phyloP scores from a whole-genome alignment of 1,140 invertebrate genomes.

The Pomacea maculata region DNA sequence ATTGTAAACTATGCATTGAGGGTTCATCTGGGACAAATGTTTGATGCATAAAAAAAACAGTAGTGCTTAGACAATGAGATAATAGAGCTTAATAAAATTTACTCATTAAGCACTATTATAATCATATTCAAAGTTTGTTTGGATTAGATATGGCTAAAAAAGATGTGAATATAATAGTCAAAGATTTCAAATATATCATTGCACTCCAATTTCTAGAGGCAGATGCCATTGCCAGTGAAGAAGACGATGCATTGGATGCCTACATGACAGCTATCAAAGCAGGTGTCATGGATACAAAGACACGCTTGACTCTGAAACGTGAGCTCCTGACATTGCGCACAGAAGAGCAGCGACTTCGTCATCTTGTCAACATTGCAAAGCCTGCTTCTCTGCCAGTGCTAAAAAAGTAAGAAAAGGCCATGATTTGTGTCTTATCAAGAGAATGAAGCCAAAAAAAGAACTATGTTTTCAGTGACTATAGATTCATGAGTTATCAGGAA shows the following conservation, averaged over 20 bases:
- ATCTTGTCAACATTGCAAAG: slow-evolving; percentile 81
- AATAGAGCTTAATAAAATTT: no score
- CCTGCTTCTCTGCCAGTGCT: slow-evolving; percentile 67
- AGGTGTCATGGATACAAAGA: slow-evolving; percentile 64
- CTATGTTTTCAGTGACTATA: not conserved
- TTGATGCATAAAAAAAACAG: no score
- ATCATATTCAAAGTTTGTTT: no score
- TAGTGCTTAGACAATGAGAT: no score
- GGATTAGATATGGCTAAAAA: no score
- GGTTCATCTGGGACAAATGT: no score
- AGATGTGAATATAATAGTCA: no score
- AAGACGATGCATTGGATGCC: slow-evolving; percentile 64
- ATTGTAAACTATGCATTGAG: no score
- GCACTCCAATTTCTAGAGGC: slow-evolving; percentile 31
- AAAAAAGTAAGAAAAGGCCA: slow-evolving; percentile 28
- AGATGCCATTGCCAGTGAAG: slow-evolving; percentile 50
- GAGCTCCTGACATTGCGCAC: slow-evolving; percentile 76
- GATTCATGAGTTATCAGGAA: not conserved
- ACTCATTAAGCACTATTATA: no score
- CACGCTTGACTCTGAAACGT: slow-evolving; percentile 63
- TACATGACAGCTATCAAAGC: slow-evolving; percentile 66
- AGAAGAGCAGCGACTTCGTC: slow-evolving; percentile 76
- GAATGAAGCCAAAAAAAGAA: not conserved
- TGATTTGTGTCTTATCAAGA: not conserved
- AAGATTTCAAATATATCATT: no score